Evolutionary conservation across 1,140 invertebrate genomes (phyloP).

Genomic region (Apis cerana): DNA sequence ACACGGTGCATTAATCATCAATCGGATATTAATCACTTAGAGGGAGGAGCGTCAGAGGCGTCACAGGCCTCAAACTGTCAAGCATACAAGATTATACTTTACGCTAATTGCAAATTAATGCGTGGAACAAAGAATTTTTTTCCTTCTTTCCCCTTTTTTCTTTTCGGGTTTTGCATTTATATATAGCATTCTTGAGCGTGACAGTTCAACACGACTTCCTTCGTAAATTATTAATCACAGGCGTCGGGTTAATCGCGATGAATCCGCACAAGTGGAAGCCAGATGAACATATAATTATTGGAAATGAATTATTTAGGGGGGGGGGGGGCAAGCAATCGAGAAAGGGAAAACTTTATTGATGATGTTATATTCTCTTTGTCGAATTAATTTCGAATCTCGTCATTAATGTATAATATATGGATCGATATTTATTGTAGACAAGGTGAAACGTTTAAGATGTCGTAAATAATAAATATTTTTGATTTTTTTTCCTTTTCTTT

Average conservation of each 20-base stretch:
- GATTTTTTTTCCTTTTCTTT: too few relatives aligned
- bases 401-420: background rate
- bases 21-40: slow-evolving; percentile 42
- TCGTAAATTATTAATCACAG: slow-evolving; percentile 60
- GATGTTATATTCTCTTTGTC: slow-evolving; percentile 11
- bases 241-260: slow-evolving; percentile 50
- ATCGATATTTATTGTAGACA: too few relatives aligned
- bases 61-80: slow-evolving; percentile 34
- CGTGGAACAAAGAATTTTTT: background rate
- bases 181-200: background rate
- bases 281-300: slow-evolving; percentile 47
- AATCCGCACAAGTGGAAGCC: slow-evolving; percentile 40
- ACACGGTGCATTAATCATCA: slow-evolving; percentile 36
- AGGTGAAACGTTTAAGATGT: too few relatives aligned
- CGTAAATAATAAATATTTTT: too few relatives aligned
- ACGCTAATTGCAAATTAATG: slow-evolving; percentile 2
- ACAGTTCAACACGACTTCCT: slow-evolving; percentile 14
- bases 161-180: too few relatives aligned
- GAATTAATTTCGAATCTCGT: slow-evolving; percentile 12
- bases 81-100: slow-evolving; percentile 19
- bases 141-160: too few relatives aligned
- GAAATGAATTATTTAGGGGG: slow-evolving; percentile 45
- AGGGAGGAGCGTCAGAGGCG: slow-evolving; percentile 1
- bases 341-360: background rate
- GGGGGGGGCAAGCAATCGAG: slow-evolving; percentile 68